Evolutionary conservation across 2,888 invertebrate species (phyloP).

Genomic region (Pachydiplax longipennis): DNA sequence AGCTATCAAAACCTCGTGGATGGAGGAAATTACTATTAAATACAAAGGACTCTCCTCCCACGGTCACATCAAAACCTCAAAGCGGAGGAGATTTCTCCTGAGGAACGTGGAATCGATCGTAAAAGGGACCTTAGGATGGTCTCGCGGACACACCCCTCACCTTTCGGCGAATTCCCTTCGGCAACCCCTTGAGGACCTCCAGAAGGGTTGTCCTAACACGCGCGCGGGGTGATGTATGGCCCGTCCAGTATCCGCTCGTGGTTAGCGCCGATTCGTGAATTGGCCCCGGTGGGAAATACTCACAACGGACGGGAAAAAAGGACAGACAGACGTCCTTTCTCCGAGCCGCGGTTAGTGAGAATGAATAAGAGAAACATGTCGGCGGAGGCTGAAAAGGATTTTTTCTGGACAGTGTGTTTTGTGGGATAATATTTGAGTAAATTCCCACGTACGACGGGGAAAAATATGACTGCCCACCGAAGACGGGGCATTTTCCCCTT

Average conservation of each 20-base stretch:
- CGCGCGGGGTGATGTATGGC: constrained; percentile 25
- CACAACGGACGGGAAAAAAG: constrained; percentile 11
- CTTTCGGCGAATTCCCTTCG: neutral
- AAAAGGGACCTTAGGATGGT: neutral
- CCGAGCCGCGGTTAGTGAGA: neutral
- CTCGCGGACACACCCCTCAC: constrained; percentile 16
- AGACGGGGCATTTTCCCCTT: neutral
- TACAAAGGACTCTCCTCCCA: neutral
- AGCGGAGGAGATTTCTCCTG: neutral
- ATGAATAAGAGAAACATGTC: constrained; percentile 28
- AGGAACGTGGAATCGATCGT: constrained; percentile 2
- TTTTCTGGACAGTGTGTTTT: constrained; percentile 39
- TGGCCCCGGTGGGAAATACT: constrained; percentile 39
- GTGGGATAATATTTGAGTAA: constrained; percentile 30
- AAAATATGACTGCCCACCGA: constrained; percentile 21
- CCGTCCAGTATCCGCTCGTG: constrained; percentile 18
- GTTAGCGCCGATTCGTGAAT: constrained; percentile 36
- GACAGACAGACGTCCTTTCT: neutral
- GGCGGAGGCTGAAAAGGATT: constrained; percentile 5
- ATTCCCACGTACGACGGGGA: neutral
- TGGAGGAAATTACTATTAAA: neutral
- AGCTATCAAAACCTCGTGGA: constrained; percentile 16
- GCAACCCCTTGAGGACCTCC: neutral
- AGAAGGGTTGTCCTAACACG: neutral
- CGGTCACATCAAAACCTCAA: constrained; percentile 26